Evolutionary conservation across 2,888 invertebrate genomes (phyloP).

Genomic region (Mesorhabditis belari): DNA sequence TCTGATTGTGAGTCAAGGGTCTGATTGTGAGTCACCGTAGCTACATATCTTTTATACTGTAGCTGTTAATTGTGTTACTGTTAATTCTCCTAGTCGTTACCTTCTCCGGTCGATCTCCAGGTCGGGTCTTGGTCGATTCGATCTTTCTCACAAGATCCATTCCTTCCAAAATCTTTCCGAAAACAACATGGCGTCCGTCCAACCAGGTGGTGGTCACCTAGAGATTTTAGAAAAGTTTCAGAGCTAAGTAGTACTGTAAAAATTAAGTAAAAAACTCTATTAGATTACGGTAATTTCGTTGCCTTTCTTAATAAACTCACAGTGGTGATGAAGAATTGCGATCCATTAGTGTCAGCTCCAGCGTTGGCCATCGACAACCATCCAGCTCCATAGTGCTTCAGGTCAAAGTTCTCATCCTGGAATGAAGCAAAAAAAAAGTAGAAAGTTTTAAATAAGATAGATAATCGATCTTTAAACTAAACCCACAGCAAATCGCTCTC

Average conservation of each 20-base stretch:
- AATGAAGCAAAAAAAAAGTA: slow-evolving; percentile 12
- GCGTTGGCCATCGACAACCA: slow-evolving; percentile 84
- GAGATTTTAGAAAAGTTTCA: neutral
- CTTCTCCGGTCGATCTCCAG: slow-evolving; percentile 67
- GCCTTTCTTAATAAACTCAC: no score
- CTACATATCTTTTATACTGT: no score
- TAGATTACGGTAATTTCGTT: no score
- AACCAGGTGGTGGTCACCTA: slow-evolving; percentile 73
- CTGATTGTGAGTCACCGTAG: no score
- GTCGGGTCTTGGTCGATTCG: slow-evolving; percentile 72
- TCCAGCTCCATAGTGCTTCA: slow-evolving; percentile 59
- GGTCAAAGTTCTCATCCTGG: slow-evolving; percentile 44
- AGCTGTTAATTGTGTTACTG: no score
- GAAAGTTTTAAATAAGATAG: neutral
- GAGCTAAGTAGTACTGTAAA: neutral
- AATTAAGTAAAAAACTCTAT: no score
- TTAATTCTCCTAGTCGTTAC: no score
- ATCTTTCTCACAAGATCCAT: slow-evolving; percentile 75
- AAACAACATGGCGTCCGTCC: slow-evolving; percentile 78
- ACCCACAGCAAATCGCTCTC: slow-evolving; percentile 35
- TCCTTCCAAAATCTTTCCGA: slow-evolving; percentile 70
- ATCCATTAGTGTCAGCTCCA: slow-evolving; percentile 71
- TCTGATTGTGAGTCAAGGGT: no score
- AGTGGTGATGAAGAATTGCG: slow-evolving; percentile 85
- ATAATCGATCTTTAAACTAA: neutral